Evolutionary conservation across 2,797 vertebrate genomes (phyloP).

Genomic region (Semaprochilodus insignis): DNA sequence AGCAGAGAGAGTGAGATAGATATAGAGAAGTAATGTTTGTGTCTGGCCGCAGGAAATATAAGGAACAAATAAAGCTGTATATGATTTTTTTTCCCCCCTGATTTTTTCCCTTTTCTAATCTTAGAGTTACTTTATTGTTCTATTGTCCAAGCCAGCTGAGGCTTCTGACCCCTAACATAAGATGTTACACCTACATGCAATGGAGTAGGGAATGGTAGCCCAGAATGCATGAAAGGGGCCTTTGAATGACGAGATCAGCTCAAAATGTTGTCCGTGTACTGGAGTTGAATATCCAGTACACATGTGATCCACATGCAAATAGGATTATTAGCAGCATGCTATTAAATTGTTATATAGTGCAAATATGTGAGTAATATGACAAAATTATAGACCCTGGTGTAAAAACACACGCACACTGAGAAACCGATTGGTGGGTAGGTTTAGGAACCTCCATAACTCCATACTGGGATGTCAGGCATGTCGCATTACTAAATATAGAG

Average conservation of each 20-base stretch:
- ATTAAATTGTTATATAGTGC: no score
- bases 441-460: no score
- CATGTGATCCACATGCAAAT: no score
- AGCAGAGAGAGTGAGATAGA: not conserved
- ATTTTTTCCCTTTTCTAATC: conserved; percentile 10
- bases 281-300: no score
- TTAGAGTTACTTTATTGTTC: not conserved
- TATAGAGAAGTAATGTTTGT: conserved; percentile 37
- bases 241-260: not conserved
- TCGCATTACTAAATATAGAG: no score
- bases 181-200: not conserved
- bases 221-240: not conserved
- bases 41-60: conserved; percentile 29
- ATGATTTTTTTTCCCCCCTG: not conserved
- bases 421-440: no score
- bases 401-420: not conserved
- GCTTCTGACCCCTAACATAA: not conserved
- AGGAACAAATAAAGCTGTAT: conserved; percentile 27
- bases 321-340: no score
- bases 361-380: no score
- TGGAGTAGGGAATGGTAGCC: not conserved
- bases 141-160: conserved; percentile 12
- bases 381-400: no score
- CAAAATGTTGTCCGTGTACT: not conserved
- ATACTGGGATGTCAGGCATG: no score